Percentiles rank a stretch among this genome's conserved stretches.
phyloP scores from a whole-genome alignment of 2,888 invertebrate species.

The Ariolimax columbianus region DNA sequence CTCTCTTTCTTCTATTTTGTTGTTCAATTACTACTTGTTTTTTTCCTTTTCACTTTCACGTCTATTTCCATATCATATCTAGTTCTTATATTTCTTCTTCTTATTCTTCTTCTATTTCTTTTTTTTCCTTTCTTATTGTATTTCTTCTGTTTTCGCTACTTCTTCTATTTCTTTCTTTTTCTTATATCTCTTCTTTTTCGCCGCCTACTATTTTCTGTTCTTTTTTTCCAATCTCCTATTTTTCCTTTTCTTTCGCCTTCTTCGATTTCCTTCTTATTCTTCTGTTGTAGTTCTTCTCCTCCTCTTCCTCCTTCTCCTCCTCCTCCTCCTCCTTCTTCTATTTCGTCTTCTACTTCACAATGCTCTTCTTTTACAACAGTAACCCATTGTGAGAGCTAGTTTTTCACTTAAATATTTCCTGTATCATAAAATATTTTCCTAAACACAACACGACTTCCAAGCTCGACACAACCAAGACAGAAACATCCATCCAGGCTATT shows the following conservation, averaged over 20 bases:
- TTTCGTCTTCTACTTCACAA: no score
- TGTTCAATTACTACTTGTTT: not conserved
- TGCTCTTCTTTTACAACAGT: no score
- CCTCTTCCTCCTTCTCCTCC: not conserved
- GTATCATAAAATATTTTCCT: no score
- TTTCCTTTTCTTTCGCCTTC: not conserved
- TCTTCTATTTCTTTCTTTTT: not conserved
- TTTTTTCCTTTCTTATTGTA: not conserved
- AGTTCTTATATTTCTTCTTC: not conserved
- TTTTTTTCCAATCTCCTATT: not conserved
- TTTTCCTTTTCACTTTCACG: not conserved
- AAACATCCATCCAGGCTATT: no score
- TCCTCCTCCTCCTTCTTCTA: not conserved
- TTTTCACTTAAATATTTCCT: no score
- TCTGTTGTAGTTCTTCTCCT: not conserved
- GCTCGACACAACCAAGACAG: no score
- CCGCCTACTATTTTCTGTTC: not conserved
- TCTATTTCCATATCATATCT: not conserved
- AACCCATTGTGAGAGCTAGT: no score
- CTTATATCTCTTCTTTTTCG: no score
- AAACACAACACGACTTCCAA: no score
- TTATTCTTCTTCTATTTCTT: not conserved
- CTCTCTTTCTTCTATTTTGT: no score
- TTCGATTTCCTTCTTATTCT: not conserved
- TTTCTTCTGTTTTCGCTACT: not conserved